These are phyloP conservation scores for Tachyglossus aculeatus DNA, from an alignment of 2,797 vertebrate species.

Conservation along the genomic window DNA sequence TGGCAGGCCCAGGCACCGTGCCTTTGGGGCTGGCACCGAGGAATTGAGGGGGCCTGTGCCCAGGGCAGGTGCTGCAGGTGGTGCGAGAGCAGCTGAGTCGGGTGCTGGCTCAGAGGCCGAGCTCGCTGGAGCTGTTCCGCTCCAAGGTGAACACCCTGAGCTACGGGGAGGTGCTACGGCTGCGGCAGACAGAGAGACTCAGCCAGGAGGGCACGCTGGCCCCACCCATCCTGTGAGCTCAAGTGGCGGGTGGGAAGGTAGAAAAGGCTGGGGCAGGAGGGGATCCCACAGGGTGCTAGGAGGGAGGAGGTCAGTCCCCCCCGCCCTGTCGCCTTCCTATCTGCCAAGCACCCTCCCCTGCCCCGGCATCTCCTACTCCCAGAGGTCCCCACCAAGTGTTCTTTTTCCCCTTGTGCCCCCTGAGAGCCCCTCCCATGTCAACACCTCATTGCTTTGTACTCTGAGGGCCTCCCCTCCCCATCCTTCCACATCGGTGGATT, in stretches of 20 bases:
- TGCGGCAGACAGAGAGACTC: conserved; percentile 91
- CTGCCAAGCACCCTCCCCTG: no score
- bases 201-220: conserved; percentile 95
- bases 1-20: no score
- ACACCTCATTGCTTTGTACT: neutral
- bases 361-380: no score
- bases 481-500: no score
- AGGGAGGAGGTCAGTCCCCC: no score
- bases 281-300: neutral
- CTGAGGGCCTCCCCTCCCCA: neutral
- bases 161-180: conserved; percentile 94
- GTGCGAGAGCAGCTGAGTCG: conserved; percentile 96
- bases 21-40: no score
- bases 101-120: conserved; percentile 87
- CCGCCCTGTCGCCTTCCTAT: no score
- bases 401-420: no score
- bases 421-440: no score
- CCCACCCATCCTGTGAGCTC: conserved; percentile 82
- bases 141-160: conserved; percentile 90
- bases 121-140: conserved; percentile 93
- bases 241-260: neutral
- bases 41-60: neutral
- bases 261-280: no score
- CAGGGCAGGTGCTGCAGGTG: conserved; percentile 91
- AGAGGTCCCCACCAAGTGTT: no score